Conservation (phyloP, 2,113 vertebrate genomes). For the Megaleporinus macrocephalus region DNA sequence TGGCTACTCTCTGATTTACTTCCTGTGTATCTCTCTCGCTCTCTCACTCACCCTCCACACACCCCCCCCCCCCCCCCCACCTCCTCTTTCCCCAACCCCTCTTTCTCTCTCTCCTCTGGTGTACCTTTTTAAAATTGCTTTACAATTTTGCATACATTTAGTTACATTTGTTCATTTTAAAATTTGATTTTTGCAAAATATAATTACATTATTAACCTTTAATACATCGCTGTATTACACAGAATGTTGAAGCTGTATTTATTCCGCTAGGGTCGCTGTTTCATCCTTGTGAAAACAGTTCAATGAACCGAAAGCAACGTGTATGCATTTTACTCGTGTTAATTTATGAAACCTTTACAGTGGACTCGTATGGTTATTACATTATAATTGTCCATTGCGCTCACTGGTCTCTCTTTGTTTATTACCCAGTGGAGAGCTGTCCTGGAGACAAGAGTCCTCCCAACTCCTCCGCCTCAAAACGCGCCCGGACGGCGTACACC, state of each 20-base stretch:
- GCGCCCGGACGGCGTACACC: conserved; percentile 97
- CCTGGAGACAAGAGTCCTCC: conserved; percentile 96
- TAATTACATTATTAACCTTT: neutral
- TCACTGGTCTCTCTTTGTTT: conserved; percentile 61
- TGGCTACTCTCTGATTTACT: too few species aligned
- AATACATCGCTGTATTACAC: neutral
- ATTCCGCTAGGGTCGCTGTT: conserved; percentile 14
- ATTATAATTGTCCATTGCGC: conserved; percentile 7
- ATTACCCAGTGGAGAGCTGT: conserved; percentile 91
- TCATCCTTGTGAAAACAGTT: neutral
- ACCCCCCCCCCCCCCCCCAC: neutral
- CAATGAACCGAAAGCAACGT: neutral
- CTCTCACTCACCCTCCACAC: conserved; percentile 34
- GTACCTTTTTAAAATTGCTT: neutral
- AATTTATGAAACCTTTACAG: neutral
- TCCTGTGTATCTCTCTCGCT: neutral
- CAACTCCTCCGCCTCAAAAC: conserved; percentile 92
- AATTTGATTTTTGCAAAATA: neutral
- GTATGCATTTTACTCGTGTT: neutral
- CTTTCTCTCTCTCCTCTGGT: neutral
- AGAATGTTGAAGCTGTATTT: neutral
- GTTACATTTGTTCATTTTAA: neutral
- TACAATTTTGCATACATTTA: neutral
- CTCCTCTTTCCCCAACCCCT: neutral
- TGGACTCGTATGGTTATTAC: neutral